Conservation (phyloP, 92 coral and sea anemone species). For the Epizoanthus fatuus region DNA sequence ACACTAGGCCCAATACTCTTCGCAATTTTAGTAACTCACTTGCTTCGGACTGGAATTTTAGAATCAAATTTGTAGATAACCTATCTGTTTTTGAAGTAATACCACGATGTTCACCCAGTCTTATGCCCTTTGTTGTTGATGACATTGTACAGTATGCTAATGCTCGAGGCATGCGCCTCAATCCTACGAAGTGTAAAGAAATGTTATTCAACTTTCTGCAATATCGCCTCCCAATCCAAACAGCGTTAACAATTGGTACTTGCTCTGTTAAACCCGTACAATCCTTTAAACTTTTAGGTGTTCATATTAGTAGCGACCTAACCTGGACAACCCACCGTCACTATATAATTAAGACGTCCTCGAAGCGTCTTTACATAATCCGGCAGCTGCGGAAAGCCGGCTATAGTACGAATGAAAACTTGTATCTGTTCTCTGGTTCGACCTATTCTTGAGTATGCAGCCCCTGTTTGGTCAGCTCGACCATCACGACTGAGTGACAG, state of each 20-base stretch:
- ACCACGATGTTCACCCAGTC: conserved; percentile 7
- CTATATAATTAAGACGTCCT: too few species aligned
- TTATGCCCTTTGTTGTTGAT: not conserved
- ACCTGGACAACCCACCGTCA: too few species aligned
- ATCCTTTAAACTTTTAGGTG: too few species aligned
- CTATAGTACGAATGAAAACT: too few species aligned
- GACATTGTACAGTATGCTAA: conserved; percentile 6
- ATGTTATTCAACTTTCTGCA: not conserved
- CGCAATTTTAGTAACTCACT: conserved; percentile 18
- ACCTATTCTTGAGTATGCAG: too few species aligned
- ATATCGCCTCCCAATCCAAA: not conserved
- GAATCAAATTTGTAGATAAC: conserved; percentile 30
- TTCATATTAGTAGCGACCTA: too few species aligned
- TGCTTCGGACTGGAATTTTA: not conserved
- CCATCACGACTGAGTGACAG: too few species aligned
- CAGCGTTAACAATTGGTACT: not conserved
- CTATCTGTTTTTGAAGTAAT: conserved; percentile 9
- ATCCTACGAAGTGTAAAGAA: conserved; percentile 4
- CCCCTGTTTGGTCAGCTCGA: too few species aligned
- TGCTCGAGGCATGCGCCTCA: conserved; percentile 8
- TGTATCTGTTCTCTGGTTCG: too few species aligned
- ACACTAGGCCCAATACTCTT: conserved; percentile 16
- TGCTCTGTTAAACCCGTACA: too few species aligned
- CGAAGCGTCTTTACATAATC: too few species aligned
- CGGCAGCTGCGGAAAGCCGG: too few species aligned